phyloP scores from a whole-genome alignment of 2,888 invertebrate genomes.

The Yponomeuta plumbellus region DNA sequence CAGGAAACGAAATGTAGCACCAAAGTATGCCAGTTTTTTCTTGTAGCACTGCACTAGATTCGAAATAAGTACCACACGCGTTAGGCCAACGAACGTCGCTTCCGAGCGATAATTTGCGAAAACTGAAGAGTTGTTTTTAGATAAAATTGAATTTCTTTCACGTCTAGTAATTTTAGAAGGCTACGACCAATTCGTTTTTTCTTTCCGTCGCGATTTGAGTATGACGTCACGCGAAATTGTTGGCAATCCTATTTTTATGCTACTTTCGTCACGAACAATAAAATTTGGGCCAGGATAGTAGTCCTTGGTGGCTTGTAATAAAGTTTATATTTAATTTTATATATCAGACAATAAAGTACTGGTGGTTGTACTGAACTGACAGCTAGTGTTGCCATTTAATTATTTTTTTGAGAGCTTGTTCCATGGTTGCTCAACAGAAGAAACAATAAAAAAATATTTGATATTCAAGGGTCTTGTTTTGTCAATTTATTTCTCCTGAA shows the following conservation, averaged over 20 bases:
- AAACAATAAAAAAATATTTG: no score
- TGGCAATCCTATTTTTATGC: conserved; percentile 75
- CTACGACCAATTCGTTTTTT: conserved; percentile 27
- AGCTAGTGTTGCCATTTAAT: conserved; percentile 40
- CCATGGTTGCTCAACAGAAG: not conserved
- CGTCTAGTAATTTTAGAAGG: conserved; percentile 72
- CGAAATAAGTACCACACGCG: not conserved
- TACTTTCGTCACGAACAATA: conserved; percentile 60
- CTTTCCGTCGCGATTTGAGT: not conserved
- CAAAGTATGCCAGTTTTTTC: not conserved
- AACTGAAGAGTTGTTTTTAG: conserved; percentile 47
- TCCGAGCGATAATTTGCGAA: conserved; percentile 38
- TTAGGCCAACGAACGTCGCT: conserved; percentile 34
- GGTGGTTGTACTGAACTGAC: conserved; percentile 24
- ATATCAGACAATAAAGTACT: conserved; percentile 40
- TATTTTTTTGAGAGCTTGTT: conserved; percentile 20
- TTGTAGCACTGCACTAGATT: not conserved
- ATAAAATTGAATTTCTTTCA: conserved; percentile 57
- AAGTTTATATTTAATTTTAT: conserved; percentile 42
- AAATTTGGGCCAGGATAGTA: conserved; percentile 40
- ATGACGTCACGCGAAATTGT: conserved; percentile 72
- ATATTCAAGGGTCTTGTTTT: no score
- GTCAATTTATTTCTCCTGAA: no score
- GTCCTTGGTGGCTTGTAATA: conserved; percentile 39
- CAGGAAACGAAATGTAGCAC: not conserved